phyloP scores from a whole-genome alignment of 2,797 vertebrate genomes.

The Eospalax fontanierii region DNA sequence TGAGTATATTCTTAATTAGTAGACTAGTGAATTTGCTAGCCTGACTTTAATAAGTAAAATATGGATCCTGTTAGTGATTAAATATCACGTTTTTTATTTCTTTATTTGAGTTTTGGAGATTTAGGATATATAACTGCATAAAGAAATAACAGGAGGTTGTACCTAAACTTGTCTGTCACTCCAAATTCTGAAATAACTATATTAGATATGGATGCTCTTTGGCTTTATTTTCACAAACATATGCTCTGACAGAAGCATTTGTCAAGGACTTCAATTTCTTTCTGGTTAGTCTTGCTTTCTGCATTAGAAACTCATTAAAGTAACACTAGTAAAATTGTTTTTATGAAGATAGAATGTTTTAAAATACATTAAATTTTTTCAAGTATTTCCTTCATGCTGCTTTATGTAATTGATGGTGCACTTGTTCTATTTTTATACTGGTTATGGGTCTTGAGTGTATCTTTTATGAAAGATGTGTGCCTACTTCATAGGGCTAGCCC shows the following conservation, averaged over 20 bases:
- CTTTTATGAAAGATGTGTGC: slow-evolving; percentile 53
- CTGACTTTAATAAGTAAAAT: neutral
- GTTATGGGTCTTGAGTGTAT: slow-evolving; percentile 78
- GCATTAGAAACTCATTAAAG: neutral
- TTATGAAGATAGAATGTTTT: slow-evolving; percentile 25
- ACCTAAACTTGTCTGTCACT: neutral
- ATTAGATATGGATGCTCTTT: neutral
- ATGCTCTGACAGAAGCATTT: neutral
- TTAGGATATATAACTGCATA: neutral
- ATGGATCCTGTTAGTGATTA: neutral
- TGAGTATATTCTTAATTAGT: neutral
- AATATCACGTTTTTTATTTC: neutral
- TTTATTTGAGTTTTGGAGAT: neutral
- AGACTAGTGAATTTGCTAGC: neutral
- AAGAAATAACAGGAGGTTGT: neutral
- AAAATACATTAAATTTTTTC: slow-evolving; percentile 67
- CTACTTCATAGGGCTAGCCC: slow-evolving; percentile 48
- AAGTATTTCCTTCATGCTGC: slow-evolving; percentile 62
- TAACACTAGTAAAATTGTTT: neutral
- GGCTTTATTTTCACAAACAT: neutral
- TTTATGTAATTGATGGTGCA: slow-evolving; percentile 74
- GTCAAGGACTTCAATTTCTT: neutral
- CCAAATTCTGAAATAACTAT: neutral
- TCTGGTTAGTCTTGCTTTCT: neutral
- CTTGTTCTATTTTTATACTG: slow-evolving; percentile 62